Base-by-base conservation (phyloP, 1,140 invertebrate species). In the Ctenoplectra terminalis region DNA sequence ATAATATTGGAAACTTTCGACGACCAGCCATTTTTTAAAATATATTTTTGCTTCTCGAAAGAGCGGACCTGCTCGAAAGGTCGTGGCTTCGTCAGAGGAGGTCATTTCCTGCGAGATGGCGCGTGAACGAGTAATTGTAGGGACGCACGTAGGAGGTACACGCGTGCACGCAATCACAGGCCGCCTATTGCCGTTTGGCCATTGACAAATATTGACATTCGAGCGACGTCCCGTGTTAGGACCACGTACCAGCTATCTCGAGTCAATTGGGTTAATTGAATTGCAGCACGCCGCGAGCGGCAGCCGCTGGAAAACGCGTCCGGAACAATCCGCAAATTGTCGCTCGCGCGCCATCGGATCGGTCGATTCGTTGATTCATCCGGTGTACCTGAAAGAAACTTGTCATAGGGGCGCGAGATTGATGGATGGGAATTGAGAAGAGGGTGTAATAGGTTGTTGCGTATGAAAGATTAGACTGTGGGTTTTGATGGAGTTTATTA, bases 161-260 rank as follows among this genome's bases (percentile, higher is more conserved):
- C 29, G 34, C 37, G 11, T n/a, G 56, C 37, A 43, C 58, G 73
- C 82, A 80, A 50, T 64, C 52, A 66, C 60, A 26, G 29, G 23
- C 20, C 29, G 43, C 31, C 76, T 26, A 71, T 81, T 81, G 71
- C 60, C 56, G 69, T 80, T 79, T 78, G 74, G 40, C 48, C 70
- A 83, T 66, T 79, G 78, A 74, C 85, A 87, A 87, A 88, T 87
- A 88, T 87, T 81, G 82, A 76, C 74, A 77, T 85, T 85, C 83
- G 60, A 56, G 46, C 46, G 34, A 71, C 58, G 66, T 84, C 56
- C 63, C 76, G 60, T 67, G 64, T 78, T 69, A 69, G 50, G 82
- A 63, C 46, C 71, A 43, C 69, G 52, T 56, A 58, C 40, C 43
- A 50, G 52, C 81, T 69, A 75, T 66, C 84, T 72, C 84, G 70